phyloP scores from a whole-genome alignment of 1,140 invertebrate species.

The Zelostemma sp. region DNA sequence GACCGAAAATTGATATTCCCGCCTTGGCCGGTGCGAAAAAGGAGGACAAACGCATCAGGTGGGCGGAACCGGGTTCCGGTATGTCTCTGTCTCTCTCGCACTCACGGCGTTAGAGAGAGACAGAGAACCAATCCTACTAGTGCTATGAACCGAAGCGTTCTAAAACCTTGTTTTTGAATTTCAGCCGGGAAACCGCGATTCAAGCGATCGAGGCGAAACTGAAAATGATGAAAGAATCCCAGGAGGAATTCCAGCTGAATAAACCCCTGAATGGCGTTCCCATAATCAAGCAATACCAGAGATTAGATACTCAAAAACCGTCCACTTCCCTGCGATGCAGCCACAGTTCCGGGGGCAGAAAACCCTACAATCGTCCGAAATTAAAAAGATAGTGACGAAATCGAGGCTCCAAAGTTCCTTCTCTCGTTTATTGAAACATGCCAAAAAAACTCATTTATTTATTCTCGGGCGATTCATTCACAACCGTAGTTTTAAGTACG shows the following conservation, averaged over 20 bases:
- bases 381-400: slow-evolving; percentile 63
- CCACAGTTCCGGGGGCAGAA: slow-evolving; percentile 54
- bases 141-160: too few relatives aligned
- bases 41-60: slow-evolving; percentile 74
- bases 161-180: slow-evolving; percentile 39
- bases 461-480: too few relatives aligned
- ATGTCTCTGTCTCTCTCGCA: too few relatives aligned
- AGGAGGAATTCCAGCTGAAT: slow-evolving; percentile 81
- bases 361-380: slow-evolving; percentile 64
- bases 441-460: too few relatives aligned
- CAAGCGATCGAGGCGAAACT: slow-evolving; percentile 90
- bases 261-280: slow-evolving; percentile 75
- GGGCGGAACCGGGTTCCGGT: too few relatives aligned
- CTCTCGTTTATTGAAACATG: too few relatives aligned
- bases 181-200: slow-evolving; percentile 82
- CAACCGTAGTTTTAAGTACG: too few relatives aligned
- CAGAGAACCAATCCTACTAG: too few relatives aligned
- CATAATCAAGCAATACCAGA: slow-evolving; percentile 77
- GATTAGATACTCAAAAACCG: slow-evolving; percentile 64
- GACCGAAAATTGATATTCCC: slow-evolving; percentile 81
- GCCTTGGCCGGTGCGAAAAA: slow-evolving; percentile 80
- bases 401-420: too few relatives aligned
- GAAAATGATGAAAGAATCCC: slow-evolving; percentile 79
- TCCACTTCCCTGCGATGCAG: slow-evolving; percentile 62
- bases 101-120: too few relatives aligned